Percentiles rank a stretch among this genome's conserved stretches.
Evolutionary conservation across 2,113 vertebrate genomes (phyloP).

Genomic region (Myiopsitta monachus): DNA sequence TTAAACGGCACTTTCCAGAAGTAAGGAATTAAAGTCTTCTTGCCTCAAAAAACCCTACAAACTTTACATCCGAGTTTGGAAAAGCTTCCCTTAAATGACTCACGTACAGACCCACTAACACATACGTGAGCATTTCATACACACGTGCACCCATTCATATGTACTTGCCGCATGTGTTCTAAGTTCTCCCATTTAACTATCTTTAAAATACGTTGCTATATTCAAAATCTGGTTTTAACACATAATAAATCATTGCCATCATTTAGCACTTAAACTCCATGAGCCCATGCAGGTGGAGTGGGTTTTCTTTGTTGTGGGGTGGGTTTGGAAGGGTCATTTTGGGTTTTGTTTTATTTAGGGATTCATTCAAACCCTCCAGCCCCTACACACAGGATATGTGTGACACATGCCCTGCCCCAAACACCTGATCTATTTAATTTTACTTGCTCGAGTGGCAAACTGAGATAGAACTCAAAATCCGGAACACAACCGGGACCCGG

Average conservation of each 20-base stretch:
- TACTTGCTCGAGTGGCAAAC: neutral
- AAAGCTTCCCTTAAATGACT: neutral
- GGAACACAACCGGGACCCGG: neutral
- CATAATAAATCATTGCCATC: neutral
- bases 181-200: neutral
- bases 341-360: neutral
- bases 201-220: neutral
- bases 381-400: neutral
- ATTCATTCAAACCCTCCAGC: neutral
- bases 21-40: neutral
- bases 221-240: neutral
- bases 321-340: neutral
- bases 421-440: neutral
- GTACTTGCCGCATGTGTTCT: neutral
- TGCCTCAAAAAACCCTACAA: neutral
- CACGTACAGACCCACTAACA: neutral
- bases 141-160: rapidly evolving
- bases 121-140: rapidly evolving
- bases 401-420: neutral
- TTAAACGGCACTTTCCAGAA: neutral
- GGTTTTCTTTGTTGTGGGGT: neutral
- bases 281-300: neutral
- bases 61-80: neutral
- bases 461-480: neutral
- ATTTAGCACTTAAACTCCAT: neutral